A percentile compares a stretch with the other conserved stretches of the same genome.
Evolutionary conservation across 2,888 invertebrate genomes (phyloP).

Genomic region (Gerosis bhagava): DNA sequence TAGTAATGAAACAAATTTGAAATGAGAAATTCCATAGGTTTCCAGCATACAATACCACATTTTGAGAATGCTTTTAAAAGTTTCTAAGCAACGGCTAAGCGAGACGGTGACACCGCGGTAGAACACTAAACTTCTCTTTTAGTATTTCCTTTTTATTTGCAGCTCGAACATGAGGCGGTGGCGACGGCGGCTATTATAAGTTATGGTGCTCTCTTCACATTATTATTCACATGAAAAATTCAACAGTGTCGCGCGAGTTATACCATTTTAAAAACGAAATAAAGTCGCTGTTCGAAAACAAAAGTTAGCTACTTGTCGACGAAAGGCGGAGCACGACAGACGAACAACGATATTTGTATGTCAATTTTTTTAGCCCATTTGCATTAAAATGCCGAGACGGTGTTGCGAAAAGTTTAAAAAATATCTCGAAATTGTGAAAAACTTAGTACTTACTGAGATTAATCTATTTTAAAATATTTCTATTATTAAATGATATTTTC

Average conservation of each 20-base stretch:
- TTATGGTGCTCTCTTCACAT: constrained; percentile 34
- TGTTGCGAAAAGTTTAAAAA: too few relatives aligned
- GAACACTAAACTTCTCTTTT: constrained; percentile 24
- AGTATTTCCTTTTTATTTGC: constrained; percentile 24
- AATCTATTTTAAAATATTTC: too few relatives aligned
- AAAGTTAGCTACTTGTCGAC: constrained; percentile 3
- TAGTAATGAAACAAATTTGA: too few relatives aligned
- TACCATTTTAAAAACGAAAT: constrained; percentile 42
- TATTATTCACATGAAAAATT: constrained; percentile 64
- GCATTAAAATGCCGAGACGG: too few relatives aligned
- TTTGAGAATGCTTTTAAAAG: constrained; percentile 22
- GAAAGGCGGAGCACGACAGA: neutral
- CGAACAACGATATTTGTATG: too few relatives aligned
- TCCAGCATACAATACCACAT: too few relatives aligned
- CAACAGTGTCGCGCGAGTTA: constrained; percentile 54
- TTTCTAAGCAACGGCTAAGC: constrained; percentile 21
- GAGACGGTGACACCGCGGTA: constrained; percentile 13
- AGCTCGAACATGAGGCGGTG: constrained; percentile 20
- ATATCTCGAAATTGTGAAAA: too few relatives aligned
- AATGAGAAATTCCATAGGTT: too few relatives aligned
- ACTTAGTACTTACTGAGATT: too few relatives aligned
- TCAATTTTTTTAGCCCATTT: too few relatives aligned
- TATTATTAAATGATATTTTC: too few relatives aligned
- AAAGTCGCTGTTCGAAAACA: constrained; percentile 17
- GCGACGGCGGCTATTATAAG: constrained; percentile 23